These are phyloP conservation scores for Aphodius sticticus DNA, from an alignment of 2,888 invertebrate genomes.

Conservation along the genomic window DNA sequence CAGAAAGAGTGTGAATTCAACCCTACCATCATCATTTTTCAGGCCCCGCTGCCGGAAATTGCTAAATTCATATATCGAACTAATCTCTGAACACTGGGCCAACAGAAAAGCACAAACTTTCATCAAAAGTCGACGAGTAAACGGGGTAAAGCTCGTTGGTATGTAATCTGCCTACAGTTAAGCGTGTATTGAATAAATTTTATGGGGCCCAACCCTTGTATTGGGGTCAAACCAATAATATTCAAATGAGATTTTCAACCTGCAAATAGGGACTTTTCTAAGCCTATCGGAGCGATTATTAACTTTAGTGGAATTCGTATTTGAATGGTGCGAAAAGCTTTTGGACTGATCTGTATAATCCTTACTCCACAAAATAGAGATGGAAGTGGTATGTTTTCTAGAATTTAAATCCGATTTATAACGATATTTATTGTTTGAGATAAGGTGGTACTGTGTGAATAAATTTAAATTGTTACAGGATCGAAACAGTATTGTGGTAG, in stretches of 20 bases:
- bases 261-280: neutral
- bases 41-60: neutral
- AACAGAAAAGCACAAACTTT: neutral
- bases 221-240: constrained; percentile 24
- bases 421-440: too few relatives aligned
- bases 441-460: too few relatives aligned
- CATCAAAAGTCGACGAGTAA: neutral
- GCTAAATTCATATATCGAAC: neutral
- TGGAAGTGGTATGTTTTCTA: too few relatives aligned
- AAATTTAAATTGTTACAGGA: too few relatives aligned
- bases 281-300: neutral
- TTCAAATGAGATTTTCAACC: constrained; percentile 24
- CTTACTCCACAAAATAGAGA: too few relatives aligned
- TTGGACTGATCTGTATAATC: too few relatives aligned
- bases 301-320: neutral
- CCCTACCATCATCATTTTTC: neutral
- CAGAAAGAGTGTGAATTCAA: neutral
- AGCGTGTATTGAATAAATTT: constrained; percentile 19
- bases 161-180: constrained; percentile 13
- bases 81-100: neutral
- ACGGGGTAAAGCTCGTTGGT: neutral
- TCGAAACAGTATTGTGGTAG: too few relatives aligned
- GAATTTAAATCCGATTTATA: too few relatives aligned
- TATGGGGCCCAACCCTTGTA: neutral
- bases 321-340: neutral